Evolutionary conservation across 2,888 invertebrate species (phyloP), one percentile per base, ranked within the genome.

Genomic region (Drosophila helvetica): DNA sequence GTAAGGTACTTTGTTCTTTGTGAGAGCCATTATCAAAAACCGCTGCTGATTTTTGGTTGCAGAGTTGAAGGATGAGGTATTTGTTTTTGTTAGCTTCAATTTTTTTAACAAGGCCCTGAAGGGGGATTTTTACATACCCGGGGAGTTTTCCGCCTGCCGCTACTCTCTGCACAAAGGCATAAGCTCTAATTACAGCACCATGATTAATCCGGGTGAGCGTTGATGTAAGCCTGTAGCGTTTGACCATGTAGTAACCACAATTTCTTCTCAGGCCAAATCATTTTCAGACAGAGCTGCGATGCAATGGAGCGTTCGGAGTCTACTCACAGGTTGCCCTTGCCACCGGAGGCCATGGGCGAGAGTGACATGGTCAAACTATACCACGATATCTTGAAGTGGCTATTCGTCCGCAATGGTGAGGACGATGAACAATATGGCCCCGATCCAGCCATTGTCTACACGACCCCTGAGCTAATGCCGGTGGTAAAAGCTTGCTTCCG

Each of bases 141-240:
- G 93, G 1, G 94, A 94, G 86, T 90, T 94, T 47, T 92, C 93
- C 0, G 72, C 94, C 0, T 90, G 91, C 15, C 90, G 92, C 74
- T 94, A 92, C 77, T 92, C 92, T 0, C 71, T 94, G 0, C 77
- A 90, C 48, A 76, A 92, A 2, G 94, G 94, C 0, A 81, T 93
- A 0, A 80, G 83, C 46, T 92, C 93, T 48, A 81, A 80, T 1
- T 91, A 88, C 42, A 91, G 91, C 65, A 80, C 91, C 1, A 90
- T 93, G 8, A 84, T 94, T 0, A 91, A 92, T 80, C 92, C 92
- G 48, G 92, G 92, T 92, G 79, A 71, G 89, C 86, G 7, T 38
- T 6, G 5, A 10, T 22, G n/a, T 54, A 1, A 43, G 5, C 17
- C 12, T 18, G 7, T 9, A 17, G n/a, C 4, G 1, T 17, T 2